phyloP scores from a whole-genome alignment of 2,888 invertebrate genomes.

The Dorcus hopei region DNA sequence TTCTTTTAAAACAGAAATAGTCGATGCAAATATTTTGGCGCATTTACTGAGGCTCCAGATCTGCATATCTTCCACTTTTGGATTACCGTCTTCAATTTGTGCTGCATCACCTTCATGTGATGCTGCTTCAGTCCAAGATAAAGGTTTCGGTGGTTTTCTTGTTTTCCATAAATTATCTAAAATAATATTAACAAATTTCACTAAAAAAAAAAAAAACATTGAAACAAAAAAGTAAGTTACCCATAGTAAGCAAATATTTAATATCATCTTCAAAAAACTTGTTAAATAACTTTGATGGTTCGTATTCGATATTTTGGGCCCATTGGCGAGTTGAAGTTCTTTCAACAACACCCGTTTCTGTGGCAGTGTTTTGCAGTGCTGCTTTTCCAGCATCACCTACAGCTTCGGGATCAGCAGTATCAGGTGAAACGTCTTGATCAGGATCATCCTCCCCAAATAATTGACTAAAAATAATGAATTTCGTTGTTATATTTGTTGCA shows the following conservation, averaged over 20 bases:
- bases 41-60: conserved; percentile 46
- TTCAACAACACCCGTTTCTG: conserved; percentile 50
- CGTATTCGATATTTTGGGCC: conserved; percentile 81
- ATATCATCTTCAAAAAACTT: conserved; percentile 96
- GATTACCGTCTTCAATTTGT: conserved; percentile 25
- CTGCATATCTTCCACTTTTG: conserved; percentile 52
- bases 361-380: conserved; percentile 49
- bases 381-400: conserved; percentile 65
- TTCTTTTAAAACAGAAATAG: conserved; percentile 62
- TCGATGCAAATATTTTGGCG: conserved; percentile 64
- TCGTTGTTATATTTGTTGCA: background rate
- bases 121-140: conserved; percentile 62
- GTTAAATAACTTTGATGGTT: conserved; percentile 80
- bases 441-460: conserved; percentile 96
- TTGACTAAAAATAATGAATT: conserved; percentile 62
- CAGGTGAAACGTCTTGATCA: conserved; percentile 97
- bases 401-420: conserved; percentile 92
- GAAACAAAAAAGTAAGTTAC: conserved; percentile 27
- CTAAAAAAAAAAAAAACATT: background rate
- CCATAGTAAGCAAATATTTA: conserved; percentile 88
- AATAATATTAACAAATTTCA: conserved; percentile 1
- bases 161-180: conserved; percentile 86
- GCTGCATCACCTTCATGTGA: conserved; percentile 29
- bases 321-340: conserved; percentile 78
- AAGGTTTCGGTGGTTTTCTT: conserved; percentile 78